Conservation (phyloP, 2,888 invertebrate genomes). For the Mythimna pallens region DNA sequence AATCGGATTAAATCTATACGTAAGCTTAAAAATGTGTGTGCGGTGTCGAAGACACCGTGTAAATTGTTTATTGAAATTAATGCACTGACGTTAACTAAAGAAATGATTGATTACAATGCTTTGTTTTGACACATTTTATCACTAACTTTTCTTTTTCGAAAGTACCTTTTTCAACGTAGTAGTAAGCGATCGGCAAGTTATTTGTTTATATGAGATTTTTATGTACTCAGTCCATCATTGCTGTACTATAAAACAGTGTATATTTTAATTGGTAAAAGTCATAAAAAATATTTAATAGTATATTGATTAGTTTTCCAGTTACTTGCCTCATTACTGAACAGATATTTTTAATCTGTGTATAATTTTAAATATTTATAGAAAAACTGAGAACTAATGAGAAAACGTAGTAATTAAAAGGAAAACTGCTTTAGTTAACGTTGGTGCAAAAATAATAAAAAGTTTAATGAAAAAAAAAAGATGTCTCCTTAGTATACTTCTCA, state of each 20-base stretch:
- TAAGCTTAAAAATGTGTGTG: constrained; percentile 38
- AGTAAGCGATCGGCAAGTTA: too few species aligned
- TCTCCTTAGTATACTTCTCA: constrained; percentile 57
- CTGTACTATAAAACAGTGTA: neutral
- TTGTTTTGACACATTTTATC: neutral
- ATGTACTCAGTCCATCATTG: too few species aligned
- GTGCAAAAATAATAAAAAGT: constrained; percentile 47
- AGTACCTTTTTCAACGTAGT: neutral
- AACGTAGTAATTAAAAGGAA: constrained; percentile 36
- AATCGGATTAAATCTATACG: constrained; percentile 47
- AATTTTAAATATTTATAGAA: neutral
- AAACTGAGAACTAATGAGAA: constrained; percentile 25
- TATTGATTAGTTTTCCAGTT: neutral
- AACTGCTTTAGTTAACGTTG: constrained; percentile 40
- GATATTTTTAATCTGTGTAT: too few species aligned
- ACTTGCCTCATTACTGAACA: neutral
- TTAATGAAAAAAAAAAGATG: constrained; percentile 44
- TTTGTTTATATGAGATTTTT: too few species aligned
- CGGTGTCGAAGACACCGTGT: constrained; percentile 61
- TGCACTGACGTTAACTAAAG: constrained; percentile 26
- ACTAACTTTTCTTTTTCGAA: neutral
- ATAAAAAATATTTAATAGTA: neutral
- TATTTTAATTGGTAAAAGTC: neutral
- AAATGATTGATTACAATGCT: neutral
- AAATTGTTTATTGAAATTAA: constrained; percentile 17